Conservation (phyloP, 2,113 vertebrate genomes). For the Actenoides lindsayi region DNA sequence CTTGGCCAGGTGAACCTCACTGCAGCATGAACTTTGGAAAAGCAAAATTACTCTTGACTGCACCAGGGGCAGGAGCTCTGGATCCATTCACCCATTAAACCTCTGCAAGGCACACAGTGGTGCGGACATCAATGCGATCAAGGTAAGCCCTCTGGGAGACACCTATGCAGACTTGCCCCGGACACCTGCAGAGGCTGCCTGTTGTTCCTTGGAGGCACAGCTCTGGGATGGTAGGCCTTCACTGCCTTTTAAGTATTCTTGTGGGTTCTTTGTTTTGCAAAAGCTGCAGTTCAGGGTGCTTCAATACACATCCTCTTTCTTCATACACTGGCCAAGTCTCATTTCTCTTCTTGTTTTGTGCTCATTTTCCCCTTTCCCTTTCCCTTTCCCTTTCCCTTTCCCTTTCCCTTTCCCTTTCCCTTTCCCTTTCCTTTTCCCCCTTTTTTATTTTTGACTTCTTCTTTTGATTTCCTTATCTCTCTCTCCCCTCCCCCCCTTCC, state of each 20-base stretch:
- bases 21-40: not conserved
- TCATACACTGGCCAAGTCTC: not conserved
- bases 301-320: not conserved
- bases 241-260: not conserved
- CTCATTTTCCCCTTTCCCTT: not conserved
- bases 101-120: not conserved
- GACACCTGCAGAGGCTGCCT: not conserved
- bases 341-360: not conserved
- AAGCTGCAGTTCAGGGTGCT: not conserved
- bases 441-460: too few species aligned
- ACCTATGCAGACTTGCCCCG: not conserved
- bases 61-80: not conserved
- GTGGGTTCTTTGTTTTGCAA: not conserved
- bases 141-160: not conserved
- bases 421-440: not conserved
- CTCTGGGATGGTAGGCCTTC: not conserved
- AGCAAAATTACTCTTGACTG: not conserved
- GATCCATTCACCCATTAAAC: not conserved
- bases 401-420: not conserved
- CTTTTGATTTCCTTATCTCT: too few species aligned
- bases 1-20: not conserved
- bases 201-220: not conserved
- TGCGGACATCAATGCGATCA: not conserved
- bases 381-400: not conserved
- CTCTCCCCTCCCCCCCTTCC: too few species aligned